phyloP scores from a whole-genome alignment of 2,797 vertebrate species.

The Rhinogobio ventralis region DNA sequence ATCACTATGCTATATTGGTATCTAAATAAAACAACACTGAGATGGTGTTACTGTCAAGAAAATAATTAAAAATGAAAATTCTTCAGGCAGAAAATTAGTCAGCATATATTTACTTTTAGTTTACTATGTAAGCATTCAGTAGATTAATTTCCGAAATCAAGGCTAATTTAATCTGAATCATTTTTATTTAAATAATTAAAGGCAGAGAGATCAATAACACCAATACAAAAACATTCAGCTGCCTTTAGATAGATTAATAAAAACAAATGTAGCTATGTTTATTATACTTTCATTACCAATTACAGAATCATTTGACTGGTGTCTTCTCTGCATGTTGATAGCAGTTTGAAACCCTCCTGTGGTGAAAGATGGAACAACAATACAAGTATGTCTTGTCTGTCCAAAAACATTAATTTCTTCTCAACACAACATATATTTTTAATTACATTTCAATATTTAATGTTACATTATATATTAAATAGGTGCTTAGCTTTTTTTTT shows the following conservation, averaged over 20 bases:
- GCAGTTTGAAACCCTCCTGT: conserved; percentile 15
- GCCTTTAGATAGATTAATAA: neutral
- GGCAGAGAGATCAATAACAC: neutral
- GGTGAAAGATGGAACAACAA: conserved; percentile 9
- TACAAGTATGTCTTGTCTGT: neutral
- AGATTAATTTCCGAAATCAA: neutral
- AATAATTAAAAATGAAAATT: conserved; percentile 47
- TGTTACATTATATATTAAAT: neutral
- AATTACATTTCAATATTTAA: neutral
- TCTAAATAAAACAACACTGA: neutral
- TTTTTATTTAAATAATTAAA: neutral
- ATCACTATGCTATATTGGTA: neutral
- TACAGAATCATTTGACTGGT: neutral
- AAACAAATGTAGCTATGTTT: neutral
- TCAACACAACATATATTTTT: neutral
- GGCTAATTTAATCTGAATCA: too few species aligned
- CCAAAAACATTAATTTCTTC: neutral
- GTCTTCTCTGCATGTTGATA: neutral
- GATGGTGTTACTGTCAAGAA: neutral
- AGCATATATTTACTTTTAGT: neutral
- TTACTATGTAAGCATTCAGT: neutral
- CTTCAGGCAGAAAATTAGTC: conserved; percentile 15
- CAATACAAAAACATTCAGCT: neutral
- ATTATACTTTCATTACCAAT: neutral
- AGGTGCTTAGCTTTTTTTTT: neutral